A percentile compares a stretch with the other conserved stretches of the same genome.
phyloP scores from a whole-genome alignment of 2,113 vertebrate genomes.

The Gila orcuttii region DNA sequence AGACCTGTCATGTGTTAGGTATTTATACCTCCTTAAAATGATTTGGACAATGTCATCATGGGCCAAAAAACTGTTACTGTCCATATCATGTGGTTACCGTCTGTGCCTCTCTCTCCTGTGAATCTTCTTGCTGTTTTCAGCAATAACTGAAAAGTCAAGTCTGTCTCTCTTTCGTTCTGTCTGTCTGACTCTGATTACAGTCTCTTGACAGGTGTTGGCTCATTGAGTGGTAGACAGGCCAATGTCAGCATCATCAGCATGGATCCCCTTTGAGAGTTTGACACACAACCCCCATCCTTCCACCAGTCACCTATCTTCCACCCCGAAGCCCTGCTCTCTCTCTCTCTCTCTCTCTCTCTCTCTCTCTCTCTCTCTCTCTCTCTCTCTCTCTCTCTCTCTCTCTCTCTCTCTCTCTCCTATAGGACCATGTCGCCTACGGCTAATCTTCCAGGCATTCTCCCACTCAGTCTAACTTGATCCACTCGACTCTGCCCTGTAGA shows the following conservation, averaged over 20 bases:
- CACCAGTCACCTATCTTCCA: constrained; percentile 54
- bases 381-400: background rate
- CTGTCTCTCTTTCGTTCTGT: constrained; percentile 43
- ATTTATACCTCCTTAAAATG: constrained; percentile 6
- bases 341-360: constrained; percentile 10
- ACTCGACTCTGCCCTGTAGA: background rate
- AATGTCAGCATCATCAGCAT: constrained; percentile 70
- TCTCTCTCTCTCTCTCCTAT: background rate
- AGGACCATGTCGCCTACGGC: constrained; percentile 70
- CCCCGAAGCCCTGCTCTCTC: background rate
- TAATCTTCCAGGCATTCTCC: constrained; percentile 59
- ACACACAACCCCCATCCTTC: constrained; percentile 51
- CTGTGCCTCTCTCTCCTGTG: background rate
- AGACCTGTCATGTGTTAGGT: background rate
- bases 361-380: background rate
- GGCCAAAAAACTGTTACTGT: background rate
- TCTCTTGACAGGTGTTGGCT: constrained; percentile 60
- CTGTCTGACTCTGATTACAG: constrained; percentile 53
- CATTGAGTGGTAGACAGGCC: constrained; percentile 66
- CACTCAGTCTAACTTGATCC: constrained; percentile 53
- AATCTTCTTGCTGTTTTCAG: background rate
- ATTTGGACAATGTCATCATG: constrained; percentile 19
- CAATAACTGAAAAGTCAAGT: constrained; percentile 13
- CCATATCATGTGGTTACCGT: background rate
- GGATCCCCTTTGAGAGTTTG: constrained; percentile 59